Conservation (phyloP, 2,888 invertebrate genomes). For the Zelleria hepariella region DNA sequence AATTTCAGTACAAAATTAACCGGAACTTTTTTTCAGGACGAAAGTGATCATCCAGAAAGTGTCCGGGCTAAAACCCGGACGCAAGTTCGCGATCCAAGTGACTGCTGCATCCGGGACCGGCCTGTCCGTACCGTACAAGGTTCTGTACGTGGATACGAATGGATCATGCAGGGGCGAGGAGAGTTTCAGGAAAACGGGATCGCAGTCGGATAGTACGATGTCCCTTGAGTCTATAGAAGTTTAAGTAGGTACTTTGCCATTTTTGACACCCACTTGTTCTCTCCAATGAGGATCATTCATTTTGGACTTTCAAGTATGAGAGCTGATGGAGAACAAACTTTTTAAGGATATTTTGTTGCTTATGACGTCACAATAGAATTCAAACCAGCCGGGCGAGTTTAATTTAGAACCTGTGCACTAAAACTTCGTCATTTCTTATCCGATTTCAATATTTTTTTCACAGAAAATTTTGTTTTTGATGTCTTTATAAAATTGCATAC, state of each 20-base stretch:
- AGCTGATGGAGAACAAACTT: too few species aligned
- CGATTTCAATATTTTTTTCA: too few species aligned
- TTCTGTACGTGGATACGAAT: constrained; percentile 52
- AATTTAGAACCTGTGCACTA: too few species aligned
- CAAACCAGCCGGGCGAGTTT: too few species aligned
- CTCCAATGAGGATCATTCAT: too few species aligned
- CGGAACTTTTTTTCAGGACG: constrained; percentile 25
- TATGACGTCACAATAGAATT: too few species aligned
- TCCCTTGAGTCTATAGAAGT: background rate
- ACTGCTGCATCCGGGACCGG: constrained; percentile 41
- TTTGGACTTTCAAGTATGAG: too few species aligned
- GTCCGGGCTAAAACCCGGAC: constrained; percentile 42
- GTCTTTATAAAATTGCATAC: too few species aligned
- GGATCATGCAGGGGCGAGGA: constrained; percentile 32
- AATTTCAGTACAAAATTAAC: constrained; percentile 2
- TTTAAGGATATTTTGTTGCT: too few species aligned
- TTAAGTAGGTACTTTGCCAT: background rate
- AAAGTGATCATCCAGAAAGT: constrained; percentile 52
- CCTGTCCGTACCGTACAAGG: constrained; percentile 40
- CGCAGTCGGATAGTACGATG: background rate
- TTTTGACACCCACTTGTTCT: too few species aligned
- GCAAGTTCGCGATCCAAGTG: constrained; percentile 56
- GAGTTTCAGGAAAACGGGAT: background rate
- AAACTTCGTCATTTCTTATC: too few species aligned
- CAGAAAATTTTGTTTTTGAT: too few species aligned